These are phyloP conservation scores for Myathropa florea DNA, from an alignment of 2,888 invertebrate genomes.

Conservation along the genomic window DNA sequence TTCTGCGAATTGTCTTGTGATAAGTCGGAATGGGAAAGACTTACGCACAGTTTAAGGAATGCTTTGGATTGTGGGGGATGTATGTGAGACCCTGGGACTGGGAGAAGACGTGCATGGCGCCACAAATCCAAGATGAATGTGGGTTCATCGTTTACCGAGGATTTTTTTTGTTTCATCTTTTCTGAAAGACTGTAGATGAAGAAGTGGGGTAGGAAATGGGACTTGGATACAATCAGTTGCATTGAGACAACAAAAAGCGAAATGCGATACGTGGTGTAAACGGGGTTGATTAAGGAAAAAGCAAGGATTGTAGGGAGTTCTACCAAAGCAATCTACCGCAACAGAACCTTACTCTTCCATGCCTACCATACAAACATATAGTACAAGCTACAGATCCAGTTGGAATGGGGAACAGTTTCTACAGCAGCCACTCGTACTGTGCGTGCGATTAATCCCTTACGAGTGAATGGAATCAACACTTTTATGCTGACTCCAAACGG, in stretches of 20 bases:
- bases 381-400: no score
- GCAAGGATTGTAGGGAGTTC: no score
- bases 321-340: no score
- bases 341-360: no score
- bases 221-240: neutral
- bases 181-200: neutral
- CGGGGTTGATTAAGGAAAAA: no score
- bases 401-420: no score
- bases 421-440: no score
- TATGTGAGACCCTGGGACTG: neutral
- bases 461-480: no score
- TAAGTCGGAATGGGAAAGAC: neutral
- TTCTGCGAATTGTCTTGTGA: neutral
- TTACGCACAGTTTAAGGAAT: neutral
- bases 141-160: neutral
- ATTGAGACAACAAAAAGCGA: neutral
- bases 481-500: no score
- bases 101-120: neutral
- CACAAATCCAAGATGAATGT: neutral
- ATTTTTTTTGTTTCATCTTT: neutral
- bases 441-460: no score
- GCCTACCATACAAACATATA: no score
- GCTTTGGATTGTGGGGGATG: neutral
- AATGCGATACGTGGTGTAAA: neutral
- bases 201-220: neutral